Conservation (phyloP, 1,140 invertebrate species). For the Heliconius himera region DNA sequence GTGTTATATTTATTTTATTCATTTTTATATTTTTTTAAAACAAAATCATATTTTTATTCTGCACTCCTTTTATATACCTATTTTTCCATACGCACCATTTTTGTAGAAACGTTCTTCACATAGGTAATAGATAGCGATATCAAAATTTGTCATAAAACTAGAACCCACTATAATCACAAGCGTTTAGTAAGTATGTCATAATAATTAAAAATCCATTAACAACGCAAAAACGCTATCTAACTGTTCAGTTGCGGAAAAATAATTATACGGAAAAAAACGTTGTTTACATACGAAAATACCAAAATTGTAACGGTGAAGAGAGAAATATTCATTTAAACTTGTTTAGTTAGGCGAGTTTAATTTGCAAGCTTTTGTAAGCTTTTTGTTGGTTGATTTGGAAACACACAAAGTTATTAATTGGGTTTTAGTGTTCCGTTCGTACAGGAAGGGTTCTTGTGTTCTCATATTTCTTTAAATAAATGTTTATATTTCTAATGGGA, state of each 20-base stretch:
- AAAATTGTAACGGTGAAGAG: conserved; percentile 14
- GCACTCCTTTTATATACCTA: too few species aligned
- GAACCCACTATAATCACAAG: too few species aligned
- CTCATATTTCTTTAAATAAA: too few species aligned
- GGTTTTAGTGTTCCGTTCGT: not conserved
- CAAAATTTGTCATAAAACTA: too few species aligned
- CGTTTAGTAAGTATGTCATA: too few species aligned
- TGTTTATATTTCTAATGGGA: not conserved
- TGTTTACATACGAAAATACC: not conserved
- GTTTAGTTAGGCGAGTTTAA: conserved; percentile 18
- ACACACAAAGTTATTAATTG: conserved; percentile 11
- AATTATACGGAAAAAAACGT: not conserved
- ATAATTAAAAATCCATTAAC: not conserved
- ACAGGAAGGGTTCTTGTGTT: not conserved
- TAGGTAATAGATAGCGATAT: too few species aligned
- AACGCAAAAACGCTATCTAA: not conserved
- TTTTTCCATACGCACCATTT: too few species aligned
- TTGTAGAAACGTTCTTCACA: too few species aligned
- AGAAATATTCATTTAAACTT: conserved; percentile 18
- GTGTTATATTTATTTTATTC: too few species aligned
- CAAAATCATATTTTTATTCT: too few species aligned
- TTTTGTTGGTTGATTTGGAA: conserved; percentile 12
- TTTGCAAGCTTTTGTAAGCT: conserved; percentile 15
- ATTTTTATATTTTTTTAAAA: too few species aligned
- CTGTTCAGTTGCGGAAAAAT: not conserved